Conservation (phyloP, 2,113 vertebrate species). For the Lophochroa leadbeateri region DNA sequence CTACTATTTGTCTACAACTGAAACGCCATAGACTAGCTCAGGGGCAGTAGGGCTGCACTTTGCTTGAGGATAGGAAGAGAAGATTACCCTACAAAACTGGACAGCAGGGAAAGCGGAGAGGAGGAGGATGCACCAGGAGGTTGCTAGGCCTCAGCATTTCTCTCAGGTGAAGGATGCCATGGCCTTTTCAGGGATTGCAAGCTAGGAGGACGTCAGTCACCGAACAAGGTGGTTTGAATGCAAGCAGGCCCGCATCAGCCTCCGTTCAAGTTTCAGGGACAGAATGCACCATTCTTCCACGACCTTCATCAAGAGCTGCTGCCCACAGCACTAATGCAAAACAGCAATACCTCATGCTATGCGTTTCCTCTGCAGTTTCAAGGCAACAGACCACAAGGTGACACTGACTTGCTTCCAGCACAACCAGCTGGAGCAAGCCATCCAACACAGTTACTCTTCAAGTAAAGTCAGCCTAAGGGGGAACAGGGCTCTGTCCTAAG, state of each 20-base stretch:
- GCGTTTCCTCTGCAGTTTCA: background rate
- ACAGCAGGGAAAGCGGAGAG: background rate
- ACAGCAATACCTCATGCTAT: background rate
- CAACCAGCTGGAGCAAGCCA: background rate
- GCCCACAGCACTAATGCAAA: background rate
- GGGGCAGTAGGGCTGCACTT: background rate
- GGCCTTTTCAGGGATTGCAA: background rate
- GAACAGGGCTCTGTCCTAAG: background rate
- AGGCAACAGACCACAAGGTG: background rate
- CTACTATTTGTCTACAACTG: background rate
- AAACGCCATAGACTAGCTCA: background rate
- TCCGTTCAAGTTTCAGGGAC: background rate
- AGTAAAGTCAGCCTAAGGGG: background rate
- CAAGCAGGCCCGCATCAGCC: background rate
- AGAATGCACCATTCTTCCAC: accelerated
- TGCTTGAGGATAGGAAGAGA: background rate
- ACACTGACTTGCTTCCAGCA: background rate
- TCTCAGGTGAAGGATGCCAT: background rate
- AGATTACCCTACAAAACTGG: background rate
- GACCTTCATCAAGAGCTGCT: background rate
- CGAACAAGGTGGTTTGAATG: background rate
- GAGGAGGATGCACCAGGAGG: background rate
- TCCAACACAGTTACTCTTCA: background rate
- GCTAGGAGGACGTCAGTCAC: background rate
- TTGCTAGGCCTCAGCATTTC: background rate